These are phyloP conservation scores for Hyles euphorbiae DNA, from an alignment of 1,140 invertebrate genomes.

Conservation along the genomic window DNA sequence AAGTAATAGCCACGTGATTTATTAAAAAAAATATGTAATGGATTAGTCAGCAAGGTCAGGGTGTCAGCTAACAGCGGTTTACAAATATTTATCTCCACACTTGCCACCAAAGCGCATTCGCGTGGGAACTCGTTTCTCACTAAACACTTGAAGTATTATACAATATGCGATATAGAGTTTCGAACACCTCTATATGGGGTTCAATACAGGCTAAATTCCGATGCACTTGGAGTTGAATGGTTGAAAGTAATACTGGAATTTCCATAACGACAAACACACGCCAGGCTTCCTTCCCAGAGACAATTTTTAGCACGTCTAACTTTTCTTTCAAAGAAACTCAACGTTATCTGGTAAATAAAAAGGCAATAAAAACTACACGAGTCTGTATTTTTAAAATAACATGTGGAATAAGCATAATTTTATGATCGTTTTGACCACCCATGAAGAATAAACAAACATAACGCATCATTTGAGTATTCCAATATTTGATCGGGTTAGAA, in stretches of 20 bases:
- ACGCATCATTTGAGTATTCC: constrained; percentile 8
- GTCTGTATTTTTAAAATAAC: no score
- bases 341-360: neutral
- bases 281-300: constrained; percentile 33
- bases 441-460: constrained; percentile 3
- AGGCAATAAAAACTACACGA: no score
- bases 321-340: constrained; percentile 31
- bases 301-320: constrained; percentile 42
- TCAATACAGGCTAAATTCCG: constrained; percentile 1
- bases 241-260: neutral
- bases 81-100: constrained; percentile 69
- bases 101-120: constrained; percentile 46
- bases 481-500: constrained; percentile 8
- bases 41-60: constrained; percentile 31
- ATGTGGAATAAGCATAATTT: neutral
- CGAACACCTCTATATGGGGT: no score
- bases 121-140: constrained; percentile 48
- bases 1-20: no score
- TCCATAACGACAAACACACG: constrained; percentile 10
- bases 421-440: constrained; percentile 4
- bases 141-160: constrained; percentile 7
- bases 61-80: constrained; percentile 35
- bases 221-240: neutral
- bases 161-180: no score
- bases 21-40: no score